phyloP scores from a whole-genome alignment of 2,888 invertebrate species.

The Drosophila merina region DNA sequence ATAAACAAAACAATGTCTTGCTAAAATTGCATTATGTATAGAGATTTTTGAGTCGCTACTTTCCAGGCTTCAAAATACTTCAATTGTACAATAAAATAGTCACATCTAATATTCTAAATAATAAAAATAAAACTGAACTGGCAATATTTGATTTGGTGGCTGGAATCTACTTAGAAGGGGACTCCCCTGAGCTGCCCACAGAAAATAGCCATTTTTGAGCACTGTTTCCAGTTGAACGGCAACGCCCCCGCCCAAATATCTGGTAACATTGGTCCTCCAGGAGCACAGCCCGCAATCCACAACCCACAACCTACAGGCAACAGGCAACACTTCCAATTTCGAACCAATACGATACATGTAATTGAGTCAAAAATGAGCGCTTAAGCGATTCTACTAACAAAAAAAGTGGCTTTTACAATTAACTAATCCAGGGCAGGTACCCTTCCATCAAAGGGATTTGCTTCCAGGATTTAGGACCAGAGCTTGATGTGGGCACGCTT shows the following conservation, averaged over 20 bases:
- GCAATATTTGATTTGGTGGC: slow-evolving; percentile 3
- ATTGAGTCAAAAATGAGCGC: slow-evolving; percentile 42
- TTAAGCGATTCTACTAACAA: slow-evolving; percentile 60
- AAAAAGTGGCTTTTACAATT: slow-evolving; percentile 49
- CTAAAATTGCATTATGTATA: too few species aligned
- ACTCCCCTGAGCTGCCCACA: background rate
- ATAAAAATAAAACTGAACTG: background rate
- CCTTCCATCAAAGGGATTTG: background rate
- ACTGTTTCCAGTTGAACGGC: slow-evolving; percentile 22
- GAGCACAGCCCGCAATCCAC: background rate
- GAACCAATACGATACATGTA: slow-evolving; percentile 51
- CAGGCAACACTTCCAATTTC: slow-evolving; percentile 16
- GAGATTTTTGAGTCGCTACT: too few species aligned
- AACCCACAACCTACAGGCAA: background rate
- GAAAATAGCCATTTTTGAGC: slow-evolving; percentile 13
- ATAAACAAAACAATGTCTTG: too few species aligned
- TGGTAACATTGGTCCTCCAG: slow-evolving; percentile 16
- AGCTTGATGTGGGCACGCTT: slow-evolving; percentile 85
- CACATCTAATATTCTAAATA: background rate
- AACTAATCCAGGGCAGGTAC: slow-evolving; percentile 10
- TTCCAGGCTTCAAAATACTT: too few species aligned
- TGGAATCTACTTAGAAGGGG: background rate
- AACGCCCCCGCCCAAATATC: slow-evolving; percentile 12
- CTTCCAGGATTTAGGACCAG: slow-evolving; percentile 84
- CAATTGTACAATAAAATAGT: background rate